Base-by-base conservation (phyloP, 2,888 invertebrate genomes). In the Bellardia bayeri region DNA sequence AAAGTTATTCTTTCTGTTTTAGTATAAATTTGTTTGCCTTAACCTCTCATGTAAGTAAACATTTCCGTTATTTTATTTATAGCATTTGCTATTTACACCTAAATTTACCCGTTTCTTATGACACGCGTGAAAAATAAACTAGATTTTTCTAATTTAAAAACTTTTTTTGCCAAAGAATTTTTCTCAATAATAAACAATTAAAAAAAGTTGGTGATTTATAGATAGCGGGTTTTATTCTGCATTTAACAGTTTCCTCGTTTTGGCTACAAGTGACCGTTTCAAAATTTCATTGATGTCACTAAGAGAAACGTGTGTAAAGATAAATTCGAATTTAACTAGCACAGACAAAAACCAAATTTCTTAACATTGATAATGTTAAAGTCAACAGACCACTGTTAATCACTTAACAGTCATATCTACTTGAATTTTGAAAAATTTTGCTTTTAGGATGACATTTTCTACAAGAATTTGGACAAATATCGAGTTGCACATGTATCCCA, bases 161-260 rank as follows among this genome's bases (percentile, higher is more conserved):
- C 7, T 42, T 61, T n/a, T 75, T 75, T 64, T 37, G 4, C 23
- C 56, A 42, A 42, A 23, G 8, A 23, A 45, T 45, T n/a, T 42
- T 23, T 69, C 49, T 49, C 68, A 80, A 69, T 61, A 71, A 42
- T 72, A 72, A 81, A 54, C 63, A 71, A 71, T 61, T 63, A 51
- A 80, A 61, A 61, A 63, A 13, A 80, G 71, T 71, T 71, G 37
- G 11, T 51, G 9, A 33, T 71, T 71, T 81, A 64, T 45, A 72
- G 11, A 64, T 30, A 40, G 30, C 42, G 54, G 23, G 54, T 9
- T 79, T 69, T 45, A 49, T 69, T 45, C 5, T 23, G 3, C 14
- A 14, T 33, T 8, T 14, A 30, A 14, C 30, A 68, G n/a, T 16
- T 8, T 42, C 45, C 33, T n/a, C 5, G 14, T 5, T n/a, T n/a